Evolutionary conservation across 2,888 invertebrate genomes (phyloP).

Genomic region (Choreutis nemorana): DNA sequence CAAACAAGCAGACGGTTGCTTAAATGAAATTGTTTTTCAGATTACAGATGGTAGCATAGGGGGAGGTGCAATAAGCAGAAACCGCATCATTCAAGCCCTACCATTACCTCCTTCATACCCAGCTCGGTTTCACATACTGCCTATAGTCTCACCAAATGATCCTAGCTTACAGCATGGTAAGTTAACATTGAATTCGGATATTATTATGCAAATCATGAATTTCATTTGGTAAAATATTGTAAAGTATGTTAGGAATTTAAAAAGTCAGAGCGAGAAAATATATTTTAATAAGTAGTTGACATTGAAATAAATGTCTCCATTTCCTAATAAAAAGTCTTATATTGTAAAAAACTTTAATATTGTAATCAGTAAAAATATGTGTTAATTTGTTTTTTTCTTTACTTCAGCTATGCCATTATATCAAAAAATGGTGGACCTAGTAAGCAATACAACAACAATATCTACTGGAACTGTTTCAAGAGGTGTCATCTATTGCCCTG

Average conservation of each 20-base stretch:
- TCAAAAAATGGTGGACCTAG: slow-evolving; percentile 81
- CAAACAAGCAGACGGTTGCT: too few relatives aligned
- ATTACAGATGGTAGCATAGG: slow-evolving; percentile 57
- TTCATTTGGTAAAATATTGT: too few relatives aligned
- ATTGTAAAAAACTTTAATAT: background rate
- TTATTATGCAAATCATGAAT: background rate
- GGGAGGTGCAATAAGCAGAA: slow-evolving; percentile 43
- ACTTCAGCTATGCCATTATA: slow-evolving; percentile 74
- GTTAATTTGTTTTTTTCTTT: slow-evolving; percentile 5
- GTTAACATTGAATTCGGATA: slow-evolving; percentile 1
- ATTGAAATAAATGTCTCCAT: too few relatives aligned
- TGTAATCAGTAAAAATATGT: slow-evolving; percentile 1
- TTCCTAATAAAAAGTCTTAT: too few relatives aligned
- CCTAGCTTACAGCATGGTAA: slow-evolving; percentile 52
- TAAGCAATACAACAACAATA: slow-evolving; percentile 53
- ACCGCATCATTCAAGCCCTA: slow-evolving; percentile 52
- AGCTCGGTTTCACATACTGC: slow-evolving; percentile 80
- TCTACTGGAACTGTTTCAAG: slow-evolving; percentile 33
- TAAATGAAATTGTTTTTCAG: too few relatives aligned
- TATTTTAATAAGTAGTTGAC: too few relatives aligned
- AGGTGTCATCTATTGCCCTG: slow-evolving; percentile 50
- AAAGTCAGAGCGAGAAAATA: too few relatives aligned
- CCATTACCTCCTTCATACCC: slow-evolving; percentile 85
- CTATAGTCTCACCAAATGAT: slow-evolving; percentile 73
- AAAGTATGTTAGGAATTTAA: too few relatives aligned